Evolutionary conservation across 1,140 invertebrate genomes (phyloP), one percentile per base, ranked within the genome.

Genomic region (Drosophila santomea): DNA sequence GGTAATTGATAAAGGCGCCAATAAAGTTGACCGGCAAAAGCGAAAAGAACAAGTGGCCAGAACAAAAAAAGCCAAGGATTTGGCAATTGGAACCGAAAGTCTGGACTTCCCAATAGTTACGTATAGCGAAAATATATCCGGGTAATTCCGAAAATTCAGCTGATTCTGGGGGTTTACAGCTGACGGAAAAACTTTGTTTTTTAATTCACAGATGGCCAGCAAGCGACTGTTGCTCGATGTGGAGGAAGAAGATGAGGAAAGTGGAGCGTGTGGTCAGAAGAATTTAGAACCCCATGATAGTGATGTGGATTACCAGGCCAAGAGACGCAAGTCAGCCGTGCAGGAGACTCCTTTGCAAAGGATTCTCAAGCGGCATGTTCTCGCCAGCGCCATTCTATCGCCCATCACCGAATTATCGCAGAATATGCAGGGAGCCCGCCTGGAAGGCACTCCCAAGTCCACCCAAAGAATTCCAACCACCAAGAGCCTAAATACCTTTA

Each of bases 321-420:
- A 84, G n/a, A 59, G 71, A 4, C 39, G 48, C 28, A 72, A 79
- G 38, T 6, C 41, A 12, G 6, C 17, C n/a, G 1, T 3, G 8
- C 50, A 50, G 11, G 62, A 74, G 39, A 64, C 71, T 15, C 82
- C 75, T 0, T 3, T 82, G 66, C 74, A 88, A n/a, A 71, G 79
- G 12, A 48, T 85, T 69, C 64, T 86, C 14, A 81, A 79, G 25
- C 67, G 64, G 20, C 74, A 82, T 17, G 51, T 68, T 14, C 38
- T 36, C 14, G 55, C 50, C 23, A 20, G 45, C 20, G 59, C 23
- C 25, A 36, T 66, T 17, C 44, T 88, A 1, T 90, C 84, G 15
- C 84, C 84, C 23, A 90, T 88, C 7, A 84, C 84, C 7, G 85
- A 90, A 39, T 43, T 88, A 17, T 51, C 85, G 7, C 67, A 72